Percentiles rank a stretch among this genome's conserved stretches.
Conservation (phyloP, 2,113 vertebrate genomes). For the Piprites chloris region DNA sequence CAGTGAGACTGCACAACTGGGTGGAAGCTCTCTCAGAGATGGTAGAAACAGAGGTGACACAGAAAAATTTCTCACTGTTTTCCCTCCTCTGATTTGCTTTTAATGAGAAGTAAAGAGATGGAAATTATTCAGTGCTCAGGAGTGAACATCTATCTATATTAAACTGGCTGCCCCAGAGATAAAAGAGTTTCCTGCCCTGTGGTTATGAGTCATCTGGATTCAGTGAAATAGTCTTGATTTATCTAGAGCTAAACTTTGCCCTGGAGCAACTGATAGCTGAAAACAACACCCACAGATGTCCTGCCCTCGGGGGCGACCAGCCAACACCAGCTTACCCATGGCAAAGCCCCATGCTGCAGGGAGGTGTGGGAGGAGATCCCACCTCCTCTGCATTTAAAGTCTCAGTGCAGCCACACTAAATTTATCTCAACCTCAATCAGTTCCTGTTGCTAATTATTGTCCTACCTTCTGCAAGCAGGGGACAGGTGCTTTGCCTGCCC, state of each 20-base stretch:
- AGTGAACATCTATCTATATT: constrained; percentile 16
- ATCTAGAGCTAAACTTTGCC: background rate
- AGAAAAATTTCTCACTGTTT: constrained; percentile 5
- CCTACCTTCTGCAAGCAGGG: background rate
- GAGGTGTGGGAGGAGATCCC: background rate
- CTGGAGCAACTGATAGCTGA: background rate
- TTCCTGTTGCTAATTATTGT: background rate
- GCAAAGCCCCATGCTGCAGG: background rate
- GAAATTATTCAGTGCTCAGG: constrained; percentile 29
- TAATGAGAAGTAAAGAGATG: constrained; percentile 14
- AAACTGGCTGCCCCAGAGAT: background rate
- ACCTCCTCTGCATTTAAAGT: background rate
- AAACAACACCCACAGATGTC: background rate
- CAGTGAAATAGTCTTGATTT: constrained; percentile 24
- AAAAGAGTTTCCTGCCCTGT: constrained; percentile 40
- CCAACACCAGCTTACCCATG: background rate
- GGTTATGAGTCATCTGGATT: constrained; percentile 29
- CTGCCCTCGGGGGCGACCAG: background rate
- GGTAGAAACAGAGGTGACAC: background rate
- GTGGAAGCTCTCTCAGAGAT: background rate
- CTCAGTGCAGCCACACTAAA: background rate
- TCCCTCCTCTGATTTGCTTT: background rate
- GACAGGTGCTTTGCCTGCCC: background rate
- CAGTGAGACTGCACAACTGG: background rate
- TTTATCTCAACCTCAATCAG: background rate